Percentiles rank a stretch among this genome's conserved stretches.
Conservation (phyloP, 2,113 vertebrate species). For the Nipponia nippon region DNA sequence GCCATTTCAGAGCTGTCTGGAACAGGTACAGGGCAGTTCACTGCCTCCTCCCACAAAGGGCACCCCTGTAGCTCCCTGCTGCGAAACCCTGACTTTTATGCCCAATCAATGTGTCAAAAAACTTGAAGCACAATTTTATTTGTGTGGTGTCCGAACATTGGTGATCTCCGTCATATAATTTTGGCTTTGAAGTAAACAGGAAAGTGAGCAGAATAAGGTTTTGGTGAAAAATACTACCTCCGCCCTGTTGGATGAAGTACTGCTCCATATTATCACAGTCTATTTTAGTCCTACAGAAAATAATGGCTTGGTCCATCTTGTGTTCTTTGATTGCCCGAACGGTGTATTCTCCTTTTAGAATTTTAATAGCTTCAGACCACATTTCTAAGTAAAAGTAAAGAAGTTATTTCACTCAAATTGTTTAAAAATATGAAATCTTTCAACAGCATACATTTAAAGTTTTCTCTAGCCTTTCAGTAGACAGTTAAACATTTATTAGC, state of each 20-base stretch:
- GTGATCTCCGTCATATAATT: background rate
- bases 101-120: background rate
- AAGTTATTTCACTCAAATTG: background rate
- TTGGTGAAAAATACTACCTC: conserved; percentile 75
- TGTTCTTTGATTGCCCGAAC: conserved; percentile 94
- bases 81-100: background rate
- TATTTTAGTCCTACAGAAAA: conserved; percentile 98
- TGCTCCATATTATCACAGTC: conserved; percentile 99
- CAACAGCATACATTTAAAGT: background rate
- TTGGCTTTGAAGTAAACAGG: background rate
- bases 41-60: background rate
- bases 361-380: conserved; percentile 97
- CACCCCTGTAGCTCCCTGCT: background rate
- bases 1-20: background rate
- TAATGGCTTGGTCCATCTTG: conserved; percentile 98
- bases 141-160: background rate
- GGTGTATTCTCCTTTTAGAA: conserved; percentile 93
- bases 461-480: background rate
- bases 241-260: conserved; percentile 93
- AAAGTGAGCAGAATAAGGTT: background rate
- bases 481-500: background rate
- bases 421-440: background rate
- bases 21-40: background rate
- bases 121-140: background rate
- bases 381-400: conserved; percentile 79